These are phyloP conservation scores for Mormyrus hasselquistii DNA, from an alignment of 2,797 vertebrate genomes.

Conservation along the genomic window DNA sequence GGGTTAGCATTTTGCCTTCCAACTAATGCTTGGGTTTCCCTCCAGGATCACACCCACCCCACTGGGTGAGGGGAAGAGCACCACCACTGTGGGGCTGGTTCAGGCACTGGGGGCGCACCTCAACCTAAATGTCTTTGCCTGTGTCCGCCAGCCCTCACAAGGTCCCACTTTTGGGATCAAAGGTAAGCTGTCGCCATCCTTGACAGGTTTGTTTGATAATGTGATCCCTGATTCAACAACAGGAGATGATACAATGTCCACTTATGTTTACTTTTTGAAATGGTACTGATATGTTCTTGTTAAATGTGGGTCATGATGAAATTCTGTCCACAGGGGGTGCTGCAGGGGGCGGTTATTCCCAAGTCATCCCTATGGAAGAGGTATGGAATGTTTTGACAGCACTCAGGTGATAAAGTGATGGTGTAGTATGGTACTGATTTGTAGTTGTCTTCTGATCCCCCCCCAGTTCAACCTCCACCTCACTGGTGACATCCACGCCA, in stretches of 20 bases:
- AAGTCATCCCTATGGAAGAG: conserved; percentile 98
- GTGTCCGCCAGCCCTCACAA: conserved; percentile 93
- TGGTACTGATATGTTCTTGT: neutral
- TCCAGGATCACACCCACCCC: conserved; percentile 93
- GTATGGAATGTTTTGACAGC: conserved; percentile 50
- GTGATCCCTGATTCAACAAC: neutral
- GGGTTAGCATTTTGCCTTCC: neutral
- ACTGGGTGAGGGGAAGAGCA: conserved; percentile 95
- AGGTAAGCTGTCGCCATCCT: conserved; percentile 58
- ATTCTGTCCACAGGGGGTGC: conserved; percentile 76
- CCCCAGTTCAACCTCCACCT: conserved; percentile 97
- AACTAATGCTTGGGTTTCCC: conserved; percentile 4
- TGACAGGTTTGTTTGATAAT: neutral
- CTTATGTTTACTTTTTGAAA: neutral
- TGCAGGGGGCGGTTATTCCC: conserved; percentile 96
- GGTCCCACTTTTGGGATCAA: conserved; percentile 98
- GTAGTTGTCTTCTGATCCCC: neutral
- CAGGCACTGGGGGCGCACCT: conserved; percentile 91
- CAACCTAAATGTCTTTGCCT: conserved; percentile 86
- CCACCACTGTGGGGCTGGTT: conserved; percentile 87
- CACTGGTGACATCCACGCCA: conserved; percentile 96
- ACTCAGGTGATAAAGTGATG: neutral
- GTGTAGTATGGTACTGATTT: neutral
- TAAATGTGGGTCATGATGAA: neutral
- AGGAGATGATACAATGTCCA: neutral